Conservation (phyloP, 2,113 vertebrate genomes). For the Pagrus major region DNA sequence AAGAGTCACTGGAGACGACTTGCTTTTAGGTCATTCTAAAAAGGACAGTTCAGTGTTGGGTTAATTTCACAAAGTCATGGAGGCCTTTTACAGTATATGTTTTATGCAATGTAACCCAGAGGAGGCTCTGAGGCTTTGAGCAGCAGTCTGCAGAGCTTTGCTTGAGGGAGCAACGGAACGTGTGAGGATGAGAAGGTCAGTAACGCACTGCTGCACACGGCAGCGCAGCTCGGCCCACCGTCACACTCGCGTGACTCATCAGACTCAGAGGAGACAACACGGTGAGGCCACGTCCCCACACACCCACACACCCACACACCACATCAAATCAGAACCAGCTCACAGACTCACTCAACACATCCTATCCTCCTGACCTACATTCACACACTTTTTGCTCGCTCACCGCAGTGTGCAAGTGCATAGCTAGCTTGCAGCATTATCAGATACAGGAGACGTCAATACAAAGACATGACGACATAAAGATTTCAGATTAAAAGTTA, state of each 20-base stretch:
- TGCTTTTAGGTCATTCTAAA: not conserved
- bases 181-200: slow-evolving; percentile 30
- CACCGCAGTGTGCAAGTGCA: slow-evolving; percentile 35
- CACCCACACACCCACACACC: not conserved
- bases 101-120: not conserved
- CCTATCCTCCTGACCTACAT: slow-evolving; percentile 64
- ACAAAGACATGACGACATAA: not conserved
- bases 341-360: slow-evolving; percentile 37
- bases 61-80: not conserved
- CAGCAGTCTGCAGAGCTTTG: not conserved
- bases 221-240: not conserved
- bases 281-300: not conserved
- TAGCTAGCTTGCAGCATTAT: not conserved
- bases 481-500: not conserved
- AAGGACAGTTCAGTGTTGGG: not conserved
- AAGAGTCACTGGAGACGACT: too few species aligned
- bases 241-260: slow-evolving; percentile 35
- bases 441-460: not conserved
- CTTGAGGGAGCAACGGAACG: not conserved
- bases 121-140: not conserved
- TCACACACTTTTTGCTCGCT: slow-evolving; percentile 43
- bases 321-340: slow-evolving; percentile 40
- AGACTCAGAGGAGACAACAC: slow-evolving; percentile 26
- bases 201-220: slow-evolving; percentile 39
- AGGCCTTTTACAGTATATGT: not conserved